These are phyloP conservation scores for Selenia dentaria DNA, from an alignment of 2,888 invertebrate genomes.

Conservation along the genomic window DNA sequence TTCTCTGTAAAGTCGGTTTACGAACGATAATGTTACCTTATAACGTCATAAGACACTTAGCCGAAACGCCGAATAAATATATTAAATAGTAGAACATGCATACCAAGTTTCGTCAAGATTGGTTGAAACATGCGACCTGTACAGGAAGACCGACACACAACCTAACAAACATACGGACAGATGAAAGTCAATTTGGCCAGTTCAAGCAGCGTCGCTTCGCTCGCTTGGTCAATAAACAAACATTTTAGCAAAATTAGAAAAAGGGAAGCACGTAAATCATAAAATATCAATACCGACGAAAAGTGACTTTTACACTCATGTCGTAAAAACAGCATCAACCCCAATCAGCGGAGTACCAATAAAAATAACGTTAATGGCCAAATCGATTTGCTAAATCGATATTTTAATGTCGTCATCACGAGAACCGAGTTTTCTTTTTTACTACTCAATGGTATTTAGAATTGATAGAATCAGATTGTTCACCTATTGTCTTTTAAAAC, in stretches of 20 bases:
- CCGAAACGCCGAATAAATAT: too few species aligned
- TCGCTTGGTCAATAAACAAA: too few species aligned
- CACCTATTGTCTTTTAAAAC: conserved; percentile 18
- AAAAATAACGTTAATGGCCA: conserved; percentile 29
- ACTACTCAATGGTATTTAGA: conserved; percentile 6
- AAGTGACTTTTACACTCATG: conserved; percentile 26
- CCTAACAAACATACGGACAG: too few species aligned
- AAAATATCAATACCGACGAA: conserved; percentile 30
- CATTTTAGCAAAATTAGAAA: conserved; percentile 16
- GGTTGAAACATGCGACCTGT: too few species aligned
- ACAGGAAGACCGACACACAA: too few species aligned
- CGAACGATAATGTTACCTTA: too few species aligned
- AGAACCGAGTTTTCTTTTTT: conserved; percentile 15
- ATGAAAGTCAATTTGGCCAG: too few species aligned
- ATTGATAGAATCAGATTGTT: conserved; percentile 18
- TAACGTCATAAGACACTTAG: too few species aligned
- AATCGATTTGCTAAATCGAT: conserved; percentile 25
- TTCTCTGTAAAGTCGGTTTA: too few species aligned
- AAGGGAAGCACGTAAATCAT: conserved; percentile 21
- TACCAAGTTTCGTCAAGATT: too few species aligned
- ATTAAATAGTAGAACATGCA: neutral
- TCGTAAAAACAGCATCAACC: conserved; percentile 29
- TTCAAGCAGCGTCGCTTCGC: too few species aligned
- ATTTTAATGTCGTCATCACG: conserved; percentile 25
- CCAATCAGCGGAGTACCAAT: conserved; percentile 33